A percentile compares a stretch with the other conserved stretches of the same genome.
Conservation (phyloP, 2,888 invertebrate genomes). For the Agonopterix arenella region DNA sequence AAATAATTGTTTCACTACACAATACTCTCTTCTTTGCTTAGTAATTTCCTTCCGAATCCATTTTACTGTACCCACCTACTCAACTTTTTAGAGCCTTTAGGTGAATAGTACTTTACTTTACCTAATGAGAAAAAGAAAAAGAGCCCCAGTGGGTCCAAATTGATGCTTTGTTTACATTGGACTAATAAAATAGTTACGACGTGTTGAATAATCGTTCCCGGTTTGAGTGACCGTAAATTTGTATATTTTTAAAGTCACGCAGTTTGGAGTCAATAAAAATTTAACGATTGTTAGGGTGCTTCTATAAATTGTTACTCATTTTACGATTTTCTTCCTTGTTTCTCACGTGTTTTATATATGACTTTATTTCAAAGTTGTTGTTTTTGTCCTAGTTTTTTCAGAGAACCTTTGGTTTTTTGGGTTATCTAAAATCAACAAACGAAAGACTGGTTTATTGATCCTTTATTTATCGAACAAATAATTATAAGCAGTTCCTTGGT, state of each 20-base stretch:
- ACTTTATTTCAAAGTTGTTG: not conserved
- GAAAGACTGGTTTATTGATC: not conserved
- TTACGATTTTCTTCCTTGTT: slow-evolving; percentile 25
- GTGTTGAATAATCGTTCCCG: slow-evolving; percentile 74
- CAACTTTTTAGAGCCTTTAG: not conserved
- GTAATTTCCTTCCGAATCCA: no score
- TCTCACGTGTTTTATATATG: slow-evolving; percentile 10
- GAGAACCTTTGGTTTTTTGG: no score
- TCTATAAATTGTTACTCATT: slow-evolving; percentile 58
- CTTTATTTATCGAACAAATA: not conserved
- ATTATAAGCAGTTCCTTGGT: no score
- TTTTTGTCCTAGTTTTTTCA: no score
- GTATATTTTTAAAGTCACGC: slow-evolving; percentile 73
- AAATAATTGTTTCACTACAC: no score
- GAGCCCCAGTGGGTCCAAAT: slow-evolving; percentile 39
- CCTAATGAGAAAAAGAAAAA: slow-evolving; percentile 17
- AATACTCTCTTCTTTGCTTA: no score
- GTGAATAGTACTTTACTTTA: slow-evolving; percentile 9
- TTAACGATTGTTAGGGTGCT: slow-evolving; percentile 69
- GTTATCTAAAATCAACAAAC: no score
- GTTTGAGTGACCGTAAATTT: slow-evolving; percentile 75
- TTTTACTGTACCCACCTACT: not conserved
- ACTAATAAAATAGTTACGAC: slow-evolving; percentile 73
- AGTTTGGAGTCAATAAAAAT: slow-evolving; percentile 73
- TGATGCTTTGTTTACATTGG: slow-evolving; percentile 68